Base-by-base conservation (phyloP, 2,888 invertebrate genomes). In the Phorcus lineatus region DNA sequence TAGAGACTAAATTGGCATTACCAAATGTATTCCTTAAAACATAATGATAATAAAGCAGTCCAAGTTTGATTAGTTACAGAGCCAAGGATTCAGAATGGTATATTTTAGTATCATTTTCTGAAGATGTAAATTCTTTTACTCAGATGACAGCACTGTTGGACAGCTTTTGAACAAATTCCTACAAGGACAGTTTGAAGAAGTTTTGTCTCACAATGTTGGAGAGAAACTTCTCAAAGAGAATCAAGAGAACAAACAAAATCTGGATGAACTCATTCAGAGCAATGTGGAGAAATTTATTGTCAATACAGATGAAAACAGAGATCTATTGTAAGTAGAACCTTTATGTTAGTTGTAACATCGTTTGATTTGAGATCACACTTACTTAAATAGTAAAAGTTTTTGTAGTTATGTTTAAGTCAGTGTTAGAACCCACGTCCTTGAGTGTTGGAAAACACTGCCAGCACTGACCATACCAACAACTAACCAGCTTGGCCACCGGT, bases 271-370 rank as follows among this genome's bases (percentile, higher is more conserved):
- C 24, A 74, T 86, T 55, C 40, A 62, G 16, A 53, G 80, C 24
- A 86, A 84, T 70, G 82, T 83, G n/a, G 78, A 86, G 13, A 54
- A n/a, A 6, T 78, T 57, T 52, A 55, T 86, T 28, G 19, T 77
- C n/a, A 36, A 54, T 17, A 67, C 54, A 28, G 19, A 76, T 17
- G 36, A 55, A 36, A 79, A 80, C 16, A 66, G 28, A 7, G 24
- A 77, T 24, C 57, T 31, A 17, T 28, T 70, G 40, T 81, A 80
- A 81, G 81, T 74, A 74, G 11, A 36, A 9, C 31, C 7, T n/a
- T n/a, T n/a, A n/a, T n/a, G n/a, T 52, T n/a, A 53, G 19, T 2
- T 17, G 24, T 28, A 2, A 3, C 17, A 2, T 1, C 22, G 36
- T 6, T 6, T 3, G 36, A 36, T 7, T 36, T 36, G 36, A 36